Evolutionary conservation across 2,113 vertebrate genomes (phyloP).

Genomic region (Hippocampus zosterae): DNA sequence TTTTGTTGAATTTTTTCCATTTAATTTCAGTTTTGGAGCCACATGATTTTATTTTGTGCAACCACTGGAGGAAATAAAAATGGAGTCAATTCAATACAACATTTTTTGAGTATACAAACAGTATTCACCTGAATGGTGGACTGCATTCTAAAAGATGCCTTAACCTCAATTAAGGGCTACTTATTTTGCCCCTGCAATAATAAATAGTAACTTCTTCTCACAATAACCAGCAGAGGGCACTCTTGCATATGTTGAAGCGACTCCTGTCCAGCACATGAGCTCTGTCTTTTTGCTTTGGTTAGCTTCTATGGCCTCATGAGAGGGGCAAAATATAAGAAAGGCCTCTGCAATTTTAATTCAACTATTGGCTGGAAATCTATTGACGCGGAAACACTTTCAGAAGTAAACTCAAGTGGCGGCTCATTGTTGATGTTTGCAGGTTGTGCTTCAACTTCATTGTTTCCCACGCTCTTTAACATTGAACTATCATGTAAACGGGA

Average conservation of each 20-base stretch:
- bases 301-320: neutral
- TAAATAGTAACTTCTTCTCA: neutral
- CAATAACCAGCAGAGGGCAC: constrained; percentile 55
- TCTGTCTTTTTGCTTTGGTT: neutral
- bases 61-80: too few species aligned
- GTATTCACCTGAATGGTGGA: neutral
- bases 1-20: too few species aligned
- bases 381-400: too few species aligned
- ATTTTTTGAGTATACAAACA: too few species aligned
- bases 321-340: neutral
- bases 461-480: constrained; percentile 58
- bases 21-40: too few species aligned
- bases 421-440: neutral
- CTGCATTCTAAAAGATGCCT: neutral
- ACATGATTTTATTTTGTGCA: too few species aligned
- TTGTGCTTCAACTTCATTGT: constrained; percentile 2
- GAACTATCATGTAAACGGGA: constrained; percentile 44
- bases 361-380: neutral
- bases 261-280: neutral
- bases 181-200: neutral
- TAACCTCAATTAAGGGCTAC: neutral
- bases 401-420: constrained; percentile 5
- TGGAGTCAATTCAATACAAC: too few species aligned
- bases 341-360: neutral
- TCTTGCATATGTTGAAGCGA: constrained; percentile 42